Percentiles rank a stretch among this genome's conserved stretches.
These are phyloP conservation scores for Lutjanus erythropterus DNA, from an alignment of 2,113 vertebrate species.

Conservation along the genomic window DNA sequence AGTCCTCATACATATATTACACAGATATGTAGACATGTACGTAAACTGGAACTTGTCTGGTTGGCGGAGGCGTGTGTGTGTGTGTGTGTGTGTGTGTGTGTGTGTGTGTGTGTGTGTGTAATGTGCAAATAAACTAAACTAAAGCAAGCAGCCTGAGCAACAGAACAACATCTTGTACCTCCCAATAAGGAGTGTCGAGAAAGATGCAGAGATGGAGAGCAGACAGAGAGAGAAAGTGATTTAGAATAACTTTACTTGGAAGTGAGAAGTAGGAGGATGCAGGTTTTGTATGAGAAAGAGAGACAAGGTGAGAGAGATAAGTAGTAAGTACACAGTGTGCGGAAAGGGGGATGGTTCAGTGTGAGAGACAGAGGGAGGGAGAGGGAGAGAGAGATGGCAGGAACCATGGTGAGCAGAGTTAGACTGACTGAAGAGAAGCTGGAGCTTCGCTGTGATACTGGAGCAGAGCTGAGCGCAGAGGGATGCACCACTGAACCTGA, in stretches of 20 bases:
- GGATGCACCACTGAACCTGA: constrained; percentile 42
- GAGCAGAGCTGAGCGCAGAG: constrained; percentile 29
- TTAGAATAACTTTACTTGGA: constrained; percentile 39
- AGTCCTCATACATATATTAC: no score
- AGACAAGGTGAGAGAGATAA: constrained; percentile 29
- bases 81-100: no score
- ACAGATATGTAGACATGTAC: no score
- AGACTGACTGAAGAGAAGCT: constrained; percentile 46
- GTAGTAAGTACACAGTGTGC: constrained; percentile 12
- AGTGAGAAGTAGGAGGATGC: constrained; percentile 20
- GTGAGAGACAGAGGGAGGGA: constrained; percentile 29
- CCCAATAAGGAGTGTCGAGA: background rate
- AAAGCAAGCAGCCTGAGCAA: background rate
- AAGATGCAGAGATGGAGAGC: background rate
- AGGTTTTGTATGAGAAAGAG: constrained; percentile 2
- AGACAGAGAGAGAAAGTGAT: constrained; percentile 15
- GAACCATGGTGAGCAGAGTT: constrained; percentile 58
- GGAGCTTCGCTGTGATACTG: constrained; percentile 47
- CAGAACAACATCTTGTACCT: background rate
- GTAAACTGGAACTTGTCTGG: no score
- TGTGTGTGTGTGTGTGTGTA: no score
- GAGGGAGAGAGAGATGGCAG: constrained; percentile 55
- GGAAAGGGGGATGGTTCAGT: constrained; percentile 41
- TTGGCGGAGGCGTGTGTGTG: no score
- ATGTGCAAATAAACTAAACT: background rate